Evolutionary conservation across 1,140 invertebrate genomes (phyloP), one percentile per base, ranked within the genome.

Genomic region (Nebria ingens): DNA sequence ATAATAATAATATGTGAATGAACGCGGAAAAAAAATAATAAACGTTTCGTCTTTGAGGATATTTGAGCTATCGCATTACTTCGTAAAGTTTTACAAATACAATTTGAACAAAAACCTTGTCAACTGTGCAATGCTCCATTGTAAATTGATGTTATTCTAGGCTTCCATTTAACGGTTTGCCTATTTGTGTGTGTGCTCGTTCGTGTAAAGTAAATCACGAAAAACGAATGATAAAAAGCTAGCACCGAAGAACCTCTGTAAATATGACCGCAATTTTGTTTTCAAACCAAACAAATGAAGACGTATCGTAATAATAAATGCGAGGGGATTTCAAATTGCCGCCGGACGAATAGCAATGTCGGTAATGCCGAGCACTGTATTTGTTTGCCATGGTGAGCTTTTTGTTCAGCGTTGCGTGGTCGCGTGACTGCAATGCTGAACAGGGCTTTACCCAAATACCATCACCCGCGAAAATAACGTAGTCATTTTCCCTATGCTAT

Each of bases 141-240:
- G n/a, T n/a, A n/a, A n/a, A n/a, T n/a, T n/a, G n/a, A n/a, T n/a
- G n/a, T n/a, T n/a, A n/a, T n/a, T n/a, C n/a, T n/a, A n/a, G n/a
- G n/a, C n/a, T n/a, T n/a, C n/a, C n/a, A n/a, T n/a, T n/a, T n/a
- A n/a, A 29, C 25, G 25, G 13, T 13, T 6, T 29, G 13, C 25
- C 13, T 13, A 29, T 6, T 45, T 12, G 15, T 6, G 3, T 45
- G 40, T 11, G 15, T 45, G 40, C 40, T 45, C 15, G 17, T 17
- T 12, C 9, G 13, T n/a, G 4, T 13, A 9, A 20, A 13, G 22
- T 21, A 29, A n/a, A 20, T 34, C 25, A 11, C 25, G 25, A 51
- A 55, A 53, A 53, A 29, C 34, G 53, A 56, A 21, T 15, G 6
- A 56, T 22, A 52, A 29, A n/a, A n/a, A n/a, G n/a, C n/a, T n/a